phyloP scores from a whole-genome alignment of 2,888 invertebrate genomes.

The Tetropium fuscum region DNA sequence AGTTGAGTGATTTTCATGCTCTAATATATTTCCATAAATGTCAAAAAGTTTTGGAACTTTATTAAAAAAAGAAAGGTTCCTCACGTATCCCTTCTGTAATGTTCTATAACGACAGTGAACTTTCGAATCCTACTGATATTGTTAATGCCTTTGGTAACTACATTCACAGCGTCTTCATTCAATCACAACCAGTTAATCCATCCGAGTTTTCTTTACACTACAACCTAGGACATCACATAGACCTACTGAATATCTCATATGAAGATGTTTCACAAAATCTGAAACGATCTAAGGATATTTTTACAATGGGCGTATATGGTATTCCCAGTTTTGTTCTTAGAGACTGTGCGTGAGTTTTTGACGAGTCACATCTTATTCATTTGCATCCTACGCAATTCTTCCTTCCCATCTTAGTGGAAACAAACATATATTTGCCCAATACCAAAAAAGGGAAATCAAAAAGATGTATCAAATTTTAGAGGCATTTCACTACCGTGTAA shows the following conservation, averaged over 20 bases:
- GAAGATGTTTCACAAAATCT: neutral
- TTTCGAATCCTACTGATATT: neutral
- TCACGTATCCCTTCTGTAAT: neutral
- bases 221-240: too few relatives aligned
- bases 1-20: too few relatives aligned
- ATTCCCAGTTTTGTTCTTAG: neutral
- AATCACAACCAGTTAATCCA: neutral
- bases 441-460: too few relatives aligned
- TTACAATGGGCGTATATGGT: too few relatives aligned
- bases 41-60: too few relatives aligned
- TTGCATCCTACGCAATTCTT: neutral
- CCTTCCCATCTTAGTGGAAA: too few relatives aligned
- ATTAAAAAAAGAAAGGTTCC: too few relatives aligned
- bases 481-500: too few relatives aligned
- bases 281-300: neutral
- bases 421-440: too few relatives aligned
- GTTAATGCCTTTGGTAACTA: neutral
- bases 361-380: neutral
- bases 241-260: too few relatives aligned
- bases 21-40: too few relatives aligned
- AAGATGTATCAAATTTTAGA: too few relatives aligned
- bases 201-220: neutral
- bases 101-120: neutral
- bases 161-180: neutral
- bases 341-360: neutral